Evolutionary conservation across 2,797 vertebrate species (phyloP).

Genomic region (Protonibea diacanthus): DNA sequence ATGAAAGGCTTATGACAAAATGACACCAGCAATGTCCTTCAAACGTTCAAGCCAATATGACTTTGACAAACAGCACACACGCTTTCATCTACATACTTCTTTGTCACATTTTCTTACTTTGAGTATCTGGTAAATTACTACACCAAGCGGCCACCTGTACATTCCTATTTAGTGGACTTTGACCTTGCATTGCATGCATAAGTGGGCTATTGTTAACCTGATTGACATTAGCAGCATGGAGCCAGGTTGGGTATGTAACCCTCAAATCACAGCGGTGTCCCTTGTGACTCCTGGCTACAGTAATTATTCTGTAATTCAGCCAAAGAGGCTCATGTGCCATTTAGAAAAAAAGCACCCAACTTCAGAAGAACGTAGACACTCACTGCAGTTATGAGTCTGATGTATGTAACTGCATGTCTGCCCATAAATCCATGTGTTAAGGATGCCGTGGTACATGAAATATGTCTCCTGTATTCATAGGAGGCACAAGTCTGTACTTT

Average conservation of each 20-base stretch:
- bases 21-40: slow-evolving; percentile 9
- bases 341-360: background rate
- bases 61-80: slow-evolving; percentile 1
- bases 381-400: background rate
- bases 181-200: slow-evolving; percentile 69
- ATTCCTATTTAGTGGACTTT: slow-evolving; percentile 60
- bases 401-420: background rate
- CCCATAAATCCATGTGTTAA: background rate
- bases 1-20: background rate
- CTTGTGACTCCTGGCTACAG: slow-evolving; percentile 67
- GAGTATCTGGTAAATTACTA: background rate
- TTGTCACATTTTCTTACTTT: slow-evolving; percentile 19
- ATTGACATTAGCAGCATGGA: slow-evolving; percentile 77
- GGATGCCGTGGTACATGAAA: background rate
- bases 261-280: slow-evolving; percentile 73
- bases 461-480: slow-evolving; percentile 1
- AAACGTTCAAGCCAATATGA: background rate
- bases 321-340: slow-evolving; percentile 40
- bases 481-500: background rate
- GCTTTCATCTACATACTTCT: background rate
- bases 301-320: slow-evolving; percentile 75
- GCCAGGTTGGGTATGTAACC: slow-evolving; percentile 75
- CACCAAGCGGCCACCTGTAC: slow-evolving; percentile 45
- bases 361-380: background rate
- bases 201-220: slow-evolving; percentile 84